phyloP scores from a whole-genome alignment of 2,888 invertebrate genomes.

The Papilio demoleus region DNA sequence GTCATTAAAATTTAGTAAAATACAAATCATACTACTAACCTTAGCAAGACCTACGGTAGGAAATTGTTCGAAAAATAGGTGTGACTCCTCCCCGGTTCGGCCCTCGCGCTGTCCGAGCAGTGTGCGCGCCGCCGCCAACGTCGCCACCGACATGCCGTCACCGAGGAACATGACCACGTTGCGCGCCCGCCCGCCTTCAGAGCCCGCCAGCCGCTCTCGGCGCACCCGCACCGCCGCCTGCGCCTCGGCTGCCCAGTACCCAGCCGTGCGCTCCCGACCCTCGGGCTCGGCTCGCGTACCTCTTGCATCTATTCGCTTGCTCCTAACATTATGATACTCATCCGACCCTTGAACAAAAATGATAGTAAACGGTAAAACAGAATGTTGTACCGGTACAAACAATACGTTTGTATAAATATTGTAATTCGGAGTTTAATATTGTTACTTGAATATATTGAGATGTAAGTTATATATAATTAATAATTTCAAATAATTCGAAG shows the following conservation, averaged over 20 bases:
- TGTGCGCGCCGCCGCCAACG: constrained; percentile 86
- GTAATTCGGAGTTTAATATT: too few species aligned
- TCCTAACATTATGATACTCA: constrained; percentile 25
- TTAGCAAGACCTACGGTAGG: constrained; percentile 86
- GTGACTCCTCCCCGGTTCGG: constrained; percentile 83
- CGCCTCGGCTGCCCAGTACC: background rate
- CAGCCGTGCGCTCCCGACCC: background rate
- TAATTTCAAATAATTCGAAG: too few species aligned
- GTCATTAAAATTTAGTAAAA: background rate
- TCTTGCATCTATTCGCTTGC: background rate
- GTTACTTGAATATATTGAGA: too few species aligned
- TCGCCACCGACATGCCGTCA: constrained; percentile 90
- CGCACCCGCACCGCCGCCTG: background rate
- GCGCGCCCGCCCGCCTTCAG: constrained; percentile 62
- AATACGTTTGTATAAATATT: too few species aligned
- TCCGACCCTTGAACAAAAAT: constrained; percentile 16
- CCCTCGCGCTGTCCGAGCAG: constrained; percentile 84
- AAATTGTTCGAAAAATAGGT: constrained; percentile 85
- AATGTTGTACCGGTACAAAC: too few species aligned
- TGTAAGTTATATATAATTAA: too few species aligned
- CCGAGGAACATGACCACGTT: constrained; percentile 89
- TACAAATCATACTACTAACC: constrained; percentile 62
- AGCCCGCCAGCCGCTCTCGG: constrained; percentile 55
- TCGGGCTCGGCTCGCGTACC: constrained; percentile 37
- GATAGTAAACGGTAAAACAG: background rate